phyloP scores from a whole-genome alignment of 2,113 vertebrate species.

The Embiotoca jacksoni region DNA sequence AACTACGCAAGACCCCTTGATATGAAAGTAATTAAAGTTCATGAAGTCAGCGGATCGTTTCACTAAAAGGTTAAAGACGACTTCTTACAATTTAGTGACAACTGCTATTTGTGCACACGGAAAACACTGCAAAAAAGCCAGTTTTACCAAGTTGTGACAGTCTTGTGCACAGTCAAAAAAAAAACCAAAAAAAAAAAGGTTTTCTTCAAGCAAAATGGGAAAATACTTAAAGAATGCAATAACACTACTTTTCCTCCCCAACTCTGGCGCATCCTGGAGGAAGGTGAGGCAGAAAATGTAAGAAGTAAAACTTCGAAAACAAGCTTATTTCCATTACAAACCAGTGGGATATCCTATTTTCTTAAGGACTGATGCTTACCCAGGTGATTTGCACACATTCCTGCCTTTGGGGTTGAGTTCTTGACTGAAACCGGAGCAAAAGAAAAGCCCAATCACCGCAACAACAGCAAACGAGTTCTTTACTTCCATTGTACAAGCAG shows the following conservation, averaged over 20 bases:
- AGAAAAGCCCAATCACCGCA: constrained; percentile 76
- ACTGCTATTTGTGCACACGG: constrained; percentile 19
- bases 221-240: neutral
- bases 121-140: neutral
- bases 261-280: neutral
- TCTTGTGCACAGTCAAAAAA: neutral
- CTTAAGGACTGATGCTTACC: constrained; percentile 74
- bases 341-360: neutral
- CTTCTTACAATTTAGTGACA: constrained; percentile 9
- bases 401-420: constrained; percentile 85
- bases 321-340: neutral
- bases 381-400: constrained; percentile 84
- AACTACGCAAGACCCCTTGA: neutral
- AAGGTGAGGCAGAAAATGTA: neutral
- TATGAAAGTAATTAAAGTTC: neutral
- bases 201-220: neutral
- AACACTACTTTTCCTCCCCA: neutral
- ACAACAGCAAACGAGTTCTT: constrained; percentile 78
- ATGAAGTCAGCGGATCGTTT: neutral
- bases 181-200: neutral
- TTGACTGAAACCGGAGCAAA: constrained; percentile 78
- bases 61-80: neutral
- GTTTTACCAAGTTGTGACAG: neutral
- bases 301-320: neutral
- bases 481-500: constrained; percentile 83